phyloP scores from a whole-genome alignment of 1,140 invertebrate species.

The Trichonephila inaurata region DNA sequence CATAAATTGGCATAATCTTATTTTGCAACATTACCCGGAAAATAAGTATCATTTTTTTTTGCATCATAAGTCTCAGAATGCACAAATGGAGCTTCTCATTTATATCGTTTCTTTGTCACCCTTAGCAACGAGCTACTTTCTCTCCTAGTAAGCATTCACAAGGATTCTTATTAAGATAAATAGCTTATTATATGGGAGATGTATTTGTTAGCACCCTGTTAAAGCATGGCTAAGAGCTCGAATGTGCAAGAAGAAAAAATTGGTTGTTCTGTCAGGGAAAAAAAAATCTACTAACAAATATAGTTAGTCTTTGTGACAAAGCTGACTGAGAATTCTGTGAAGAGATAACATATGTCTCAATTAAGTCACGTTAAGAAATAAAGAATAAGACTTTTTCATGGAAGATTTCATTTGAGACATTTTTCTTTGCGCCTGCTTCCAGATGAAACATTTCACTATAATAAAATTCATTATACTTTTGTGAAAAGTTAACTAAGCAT shows the following conservation, averaged over 20 bases:
- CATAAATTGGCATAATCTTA: not conserved
- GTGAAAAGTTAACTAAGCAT: too few relatives aligned
- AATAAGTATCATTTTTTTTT: not conserved
- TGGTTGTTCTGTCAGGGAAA: not conserved
- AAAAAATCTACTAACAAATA: not conserved
- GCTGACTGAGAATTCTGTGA: not conserved
- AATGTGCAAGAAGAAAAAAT: not conserved
- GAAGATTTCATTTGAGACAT: too few relatives aligned
- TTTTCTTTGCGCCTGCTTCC: too few relatives aligned
- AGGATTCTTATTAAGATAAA: slow-evolving; percentile 12
- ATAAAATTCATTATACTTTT: too few relatives aligned
- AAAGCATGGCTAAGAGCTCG: not conserved
- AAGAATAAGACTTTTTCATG: not conserved
- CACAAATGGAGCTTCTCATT: not conserved
- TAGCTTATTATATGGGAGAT: slow-evolving; percentile 4
- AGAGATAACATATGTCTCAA: not conserved
- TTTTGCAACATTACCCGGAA: not conserved
- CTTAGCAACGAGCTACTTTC: not conserved
- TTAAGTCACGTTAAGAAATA: not conserved
- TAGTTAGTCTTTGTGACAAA: not conserved
- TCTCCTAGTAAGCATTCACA: not conserved
- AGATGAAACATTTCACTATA: too few relatives aligned
- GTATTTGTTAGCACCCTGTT: slow-evolving; percentile 7
- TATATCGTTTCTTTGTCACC: not conserved
- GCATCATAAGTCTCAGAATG: not conserved